Evolutionary conservation across 2,113 vertebrate species (phyloP), one percentile per base, ranked within the genome.

Genomic region (Apus apus): DNA sequence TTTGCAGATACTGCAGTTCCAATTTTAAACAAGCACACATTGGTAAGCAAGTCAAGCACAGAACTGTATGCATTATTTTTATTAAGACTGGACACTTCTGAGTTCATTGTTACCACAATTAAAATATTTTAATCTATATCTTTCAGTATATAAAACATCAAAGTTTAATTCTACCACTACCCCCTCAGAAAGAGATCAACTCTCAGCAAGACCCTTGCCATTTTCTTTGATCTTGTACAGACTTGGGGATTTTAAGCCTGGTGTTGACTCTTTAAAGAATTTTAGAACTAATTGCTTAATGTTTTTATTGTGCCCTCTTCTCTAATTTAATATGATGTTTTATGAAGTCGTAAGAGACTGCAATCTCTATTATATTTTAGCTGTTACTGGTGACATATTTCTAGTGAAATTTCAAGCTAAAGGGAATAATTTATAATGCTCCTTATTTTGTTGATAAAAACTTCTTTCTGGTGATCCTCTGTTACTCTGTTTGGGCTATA

Each of bases 181-280:
- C 43, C 80, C 57, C 58, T 89, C 91, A 91, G 90, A 91, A 81
- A 91, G 71, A 92, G 86, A 91, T 87, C 94, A 73, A 76, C 43
- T 85, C 89, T 93, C 92, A 95, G 89, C 93, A 92, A 96, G 96
- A 95, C 88, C 80, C 92, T 91, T 94, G 64, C 67, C 77, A 89
- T 76, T 94, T 96, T 92, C 94, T 97, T 97, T 96, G 94, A 96
- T 96, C 95, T 94, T 80, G n/a, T 76, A 82, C 92, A 94, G 91
- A 95, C 91, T 71, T 90, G 76, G 86, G 87, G 74, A 95, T 96
- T 96, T 93, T 94, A 91, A 94, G 91, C 77, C 78, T 89, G 27
- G 51, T 95, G 77, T 94, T 96, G 81, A 95, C 32, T 87, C 71
- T 87, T 70, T 92, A 80, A 95, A 89, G 81, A 94, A 95, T 89